Conservation (phyloP, 2,113 vertebrate genomes). For the Baryphthengus martii region DNA sequence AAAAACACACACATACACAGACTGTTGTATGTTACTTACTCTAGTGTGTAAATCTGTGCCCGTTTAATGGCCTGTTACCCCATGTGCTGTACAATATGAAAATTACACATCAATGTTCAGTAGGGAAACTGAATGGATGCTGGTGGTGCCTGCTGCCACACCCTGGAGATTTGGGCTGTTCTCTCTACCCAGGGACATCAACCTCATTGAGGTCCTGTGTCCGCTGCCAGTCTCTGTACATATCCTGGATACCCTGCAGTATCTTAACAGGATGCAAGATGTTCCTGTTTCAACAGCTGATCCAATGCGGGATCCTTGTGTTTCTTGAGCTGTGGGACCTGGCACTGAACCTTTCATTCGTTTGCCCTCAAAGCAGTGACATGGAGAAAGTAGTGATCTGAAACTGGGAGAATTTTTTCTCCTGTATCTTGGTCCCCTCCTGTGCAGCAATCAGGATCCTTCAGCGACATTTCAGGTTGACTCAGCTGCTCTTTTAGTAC, state of each 20-base stretch:
- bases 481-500: not conserved
- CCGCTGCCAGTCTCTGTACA: not conserved
- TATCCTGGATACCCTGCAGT: not conserved
- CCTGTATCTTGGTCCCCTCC: not conserved
- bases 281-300: not conserved
- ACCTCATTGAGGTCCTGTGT: not conserved
- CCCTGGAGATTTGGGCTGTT: not conserved
- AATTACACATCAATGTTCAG: not conserved
- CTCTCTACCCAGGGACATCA: not conserved
- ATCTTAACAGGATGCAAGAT: not conserved
- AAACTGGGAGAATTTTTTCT: not conserved
- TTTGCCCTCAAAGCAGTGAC: not conserved
- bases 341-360: not conserved
- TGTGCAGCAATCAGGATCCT: conserved; percentile 48
- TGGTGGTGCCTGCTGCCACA: fast-evolving
- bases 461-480: conserved; percentile 32
- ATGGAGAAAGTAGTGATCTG: not conserved
- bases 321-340: not conserved
- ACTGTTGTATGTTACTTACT: not conserved
- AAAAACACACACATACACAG: not conserved
- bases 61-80: fast-evolving
- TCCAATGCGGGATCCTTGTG: not conserved
- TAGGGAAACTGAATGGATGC: not conserved
- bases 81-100: too few species aligned
- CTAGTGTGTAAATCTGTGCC: not conserved